Percentiles rank a stretch among this genome's conserved stretches.
Conservation (phyloP, 1,140 invertebrate genomes). For the Euschistus heros region DNA sequence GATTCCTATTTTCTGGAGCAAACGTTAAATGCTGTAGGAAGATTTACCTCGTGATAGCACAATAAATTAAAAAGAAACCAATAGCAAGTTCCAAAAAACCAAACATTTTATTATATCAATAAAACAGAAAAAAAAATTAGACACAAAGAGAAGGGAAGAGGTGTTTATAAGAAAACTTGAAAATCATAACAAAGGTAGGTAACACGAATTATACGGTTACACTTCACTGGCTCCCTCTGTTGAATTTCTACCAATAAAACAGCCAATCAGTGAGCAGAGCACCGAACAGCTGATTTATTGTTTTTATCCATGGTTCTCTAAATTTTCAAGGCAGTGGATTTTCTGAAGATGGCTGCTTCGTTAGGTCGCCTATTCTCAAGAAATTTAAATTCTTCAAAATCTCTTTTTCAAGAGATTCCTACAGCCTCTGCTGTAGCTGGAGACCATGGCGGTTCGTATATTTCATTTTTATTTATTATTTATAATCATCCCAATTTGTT, state of each 20-base stretch:
- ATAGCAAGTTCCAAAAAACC: slow-evolving; percentile 1
- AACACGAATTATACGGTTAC: background rate
- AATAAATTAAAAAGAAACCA: slow-evolving; percentile 14
- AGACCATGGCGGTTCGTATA: slow-evolving; percentile 22
- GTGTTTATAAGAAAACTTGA: no score
- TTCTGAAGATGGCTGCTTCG: background rate
- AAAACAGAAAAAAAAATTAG: slow-evolving; percentile 10
- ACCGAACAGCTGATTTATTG: background rate
- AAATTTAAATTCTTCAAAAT: background rate
- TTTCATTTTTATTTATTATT: slow-evolving; percentile 19
- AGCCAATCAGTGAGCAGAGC: no score
- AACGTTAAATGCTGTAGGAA: no score
- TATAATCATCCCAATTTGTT: no score
- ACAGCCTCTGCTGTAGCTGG: slow-evolving; percentile 14
- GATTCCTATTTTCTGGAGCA: no score
- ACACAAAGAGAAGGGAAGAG: background rate
- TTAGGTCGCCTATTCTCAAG: background rate
- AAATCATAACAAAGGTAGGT: background rate
- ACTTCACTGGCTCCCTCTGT: no score
- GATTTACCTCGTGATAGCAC: background rate
- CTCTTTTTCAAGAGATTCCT: slow-evolving; percentile 1
- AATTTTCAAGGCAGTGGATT: background rate
- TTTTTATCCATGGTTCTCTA: background rate
- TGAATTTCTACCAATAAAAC: no score
- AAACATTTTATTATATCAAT: slow-evolving; percentile 5